phyloP scores from a whole-genome alignment of 92 coral and sea anemone species.

The Siderastrea siderea region DNA sequence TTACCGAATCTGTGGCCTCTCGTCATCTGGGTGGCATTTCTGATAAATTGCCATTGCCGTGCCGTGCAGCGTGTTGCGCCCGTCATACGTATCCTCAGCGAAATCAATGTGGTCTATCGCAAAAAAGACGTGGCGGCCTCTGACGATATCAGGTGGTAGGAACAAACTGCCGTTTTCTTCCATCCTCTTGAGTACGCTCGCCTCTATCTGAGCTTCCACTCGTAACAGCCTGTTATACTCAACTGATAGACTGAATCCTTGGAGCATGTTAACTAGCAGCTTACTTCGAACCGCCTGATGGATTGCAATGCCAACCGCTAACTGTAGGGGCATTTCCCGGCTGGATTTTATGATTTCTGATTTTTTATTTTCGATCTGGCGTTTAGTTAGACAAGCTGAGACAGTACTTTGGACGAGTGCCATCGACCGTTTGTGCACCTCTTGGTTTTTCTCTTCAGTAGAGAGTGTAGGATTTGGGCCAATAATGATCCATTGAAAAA shows the following conservation, averaged over 20 bases:
- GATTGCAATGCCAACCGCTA: slow-evolving; percentile 45
- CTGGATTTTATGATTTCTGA: slow-evolving; percentile 38
- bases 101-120: slow-evolving; percentile 57
- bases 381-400: slow-evolving; percentile 51
- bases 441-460: not conserved
- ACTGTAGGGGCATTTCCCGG: slow-evolving; percentile 62
- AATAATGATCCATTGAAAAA: slow-evolving; percentile 64
- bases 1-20: no score
- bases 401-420: slow-evolving; percentile 45
- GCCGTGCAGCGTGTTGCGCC: slow-evolving; percentile 68
- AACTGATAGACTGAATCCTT: slow-evolving; percentile 62
- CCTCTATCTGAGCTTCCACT: slow-evolving; percentile 55
- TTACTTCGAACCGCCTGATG: slow-evolving; percentile 58
- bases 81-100: slow-evolving; percentile 73
- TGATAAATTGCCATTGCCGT: slow-evolving; percentile 83
- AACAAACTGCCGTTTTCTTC: slow-evolving; percentile 40
- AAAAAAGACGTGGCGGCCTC: slow-evolving; percentile 55
- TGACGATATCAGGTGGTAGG: slow-evolving; percentile 60
- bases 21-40: no score
- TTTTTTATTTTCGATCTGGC: slow-evolving; percentile 55
- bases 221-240: slow-evolving; percentile 60
- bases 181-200: slow-evolving; percentile 50
- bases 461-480: slow-evolving; percentile 53
- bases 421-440: slow-evolving; percentile 53
- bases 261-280: slow-evolving; percentile 36